phyloP scores from a whole-genome alignment of 2,113 vertebrate genomes.

The Pedionomus torquatus region DNA sequence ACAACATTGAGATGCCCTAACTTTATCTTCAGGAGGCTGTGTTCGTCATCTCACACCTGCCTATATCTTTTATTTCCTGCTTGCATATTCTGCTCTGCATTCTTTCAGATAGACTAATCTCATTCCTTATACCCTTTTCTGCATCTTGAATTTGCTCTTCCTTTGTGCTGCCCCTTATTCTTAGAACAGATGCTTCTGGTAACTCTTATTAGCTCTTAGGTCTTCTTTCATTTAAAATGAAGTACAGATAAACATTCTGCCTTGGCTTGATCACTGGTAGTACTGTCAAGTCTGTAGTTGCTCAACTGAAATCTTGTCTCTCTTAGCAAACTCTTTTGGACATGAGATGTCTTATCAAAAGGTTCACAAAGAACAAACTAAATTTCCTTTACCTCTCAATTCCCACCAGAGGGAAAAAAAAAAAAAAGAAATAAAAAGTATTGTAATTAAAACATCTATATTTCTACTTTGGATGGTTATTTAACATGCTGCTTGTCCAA shows the following conservation, averaged over 20 bases:
- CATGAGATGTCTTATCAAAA: background rate
- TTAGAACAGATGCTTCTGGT: background rate
- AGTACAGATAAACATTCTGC: background rate
- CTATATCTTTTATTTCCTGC: background rate
- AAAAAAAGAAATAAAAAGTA: background rate
- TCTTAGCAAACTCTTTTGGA: background rate
- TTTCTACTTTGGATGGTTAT: background rate
- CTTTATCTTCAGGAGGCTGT: background rate
- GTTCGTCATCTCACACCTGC: background rate
- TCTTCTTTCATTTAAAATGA: background rate
- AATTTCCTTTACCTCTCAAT: background rate
- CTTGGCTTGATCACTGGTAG: background rate
- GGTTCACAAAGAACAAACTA: background rate
- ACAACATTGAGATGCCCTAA: background rate
- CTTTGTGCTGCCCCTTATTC: background rate
- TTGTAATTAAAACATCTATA: background rate
- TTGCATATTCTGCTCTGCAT: background rate
- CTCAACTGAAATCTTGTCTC: background rate
- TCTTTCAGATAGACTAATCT: conserved; percentile 8
- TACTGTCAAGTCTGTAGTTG: background rate
- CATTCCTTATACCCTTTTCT: background rate
- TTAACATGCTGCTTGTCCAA: background rate
- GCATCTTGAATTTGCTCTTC: background rate
- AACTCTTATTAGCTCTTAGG: background rate
- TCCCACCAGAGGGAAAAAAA: background rate